Evolutionary conservation across 2,797 vertebrate species (phyloP).

Genomic region (Triplophysa bombifrons): DNA sequence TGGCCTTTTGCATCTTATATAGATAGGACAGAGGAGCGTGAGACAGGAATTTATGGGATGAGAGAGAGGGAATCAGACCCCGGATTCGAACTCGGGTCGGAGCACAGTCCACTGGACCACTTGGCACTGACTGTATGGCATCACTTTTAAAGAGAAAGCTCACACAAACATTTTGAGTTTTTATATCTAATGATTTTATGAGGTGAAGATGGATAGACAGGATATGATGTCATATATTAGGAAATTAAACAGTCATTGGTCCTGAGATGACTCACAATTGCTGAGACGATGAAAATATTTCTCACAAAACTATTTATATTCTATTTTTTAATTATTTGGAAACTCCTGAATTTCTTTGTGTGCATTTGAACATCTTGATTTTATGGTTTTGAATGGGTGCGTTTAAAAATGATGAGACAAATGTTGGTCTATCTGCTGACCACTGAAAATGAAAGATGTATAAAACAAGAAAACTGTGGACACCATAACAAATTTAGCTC

Average conservation of each 20-base stretch:
- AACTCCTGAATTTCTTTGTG: background rate
- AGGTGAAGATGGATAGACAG: background rate
- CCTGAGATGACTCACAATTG: background rate
- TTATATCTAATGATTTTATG: background rate
- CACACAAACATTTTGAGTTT: background rate
- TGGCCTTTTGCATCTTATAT: too few species aligned
- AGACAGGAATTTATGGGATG: too few species aligned
- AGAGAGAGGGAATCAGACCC: too few species aligned
- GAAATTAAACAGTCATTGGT: background rate
- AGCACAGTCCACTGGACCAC: too few species aligned
- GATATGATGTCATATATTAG: slow-evolving; percentile 6
- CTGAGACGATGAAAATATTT: background rate
- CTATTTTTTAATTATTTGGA: background rate
- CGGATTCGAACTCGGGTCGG: too few species aligned
- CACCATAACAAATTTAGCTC: slow-evolving; percentile 51
- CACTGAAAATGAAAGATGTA: background rate
- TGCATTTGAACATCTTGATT: background rate
- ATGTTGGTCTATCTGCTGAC: slow-evolving; percentile 20
- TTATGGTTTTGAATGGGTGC: background rate
- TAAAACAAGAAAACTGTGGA: background rate
- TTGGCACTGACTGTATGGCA: background rate
- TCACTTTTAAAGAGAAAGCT: background rate
- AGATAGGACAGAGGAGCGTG: too few species aligned
- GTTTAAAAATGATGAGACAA: slow-evolving; percentile 27
- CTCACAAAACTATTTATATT: background rate